Percentiles rank a stretch among this genome's conserved stretches.
These are phyloP conservation scores for Lissocephala sabroskyi DNA, from an alignment of 2,888 invertebrate species.

Conservation along the genomic window DNA sequence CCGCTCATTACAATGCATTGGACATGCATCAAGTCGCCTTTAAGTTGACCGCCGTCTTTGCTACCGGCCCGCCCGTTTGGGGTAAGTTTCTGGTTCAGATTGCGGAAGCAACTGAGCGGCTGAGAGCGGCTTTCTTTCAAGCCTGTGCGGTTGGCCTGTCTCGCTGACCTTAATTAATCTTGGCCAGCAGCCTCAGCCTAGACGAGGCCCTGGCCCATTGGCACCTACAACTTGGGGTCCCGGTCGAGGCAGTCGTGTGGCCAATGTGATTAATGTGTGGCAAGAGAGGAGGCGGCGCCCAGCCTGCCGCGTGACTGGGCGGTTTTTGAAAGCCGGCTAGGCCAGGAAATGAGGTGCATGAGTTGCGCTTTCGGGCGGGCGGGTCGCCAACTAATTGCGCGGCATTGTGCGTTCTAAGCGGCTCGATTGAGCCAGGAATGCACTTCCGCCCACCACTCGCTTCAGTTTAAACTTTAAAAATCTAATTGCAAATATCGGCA, in stretches of 20 bases:
- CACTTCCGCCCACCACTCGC: too few relatives aligned
- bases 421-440: too few relatives aligned
- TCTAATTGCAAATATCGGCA: slow-evolving; percentile 1
- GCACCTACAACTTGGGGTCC: slow-evolving; percentile 26
- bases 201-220: neutral
- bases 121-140: slow-evolving; percentile 4
- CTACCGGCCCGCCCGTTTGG: neutral
- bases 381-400: slow-evolving; percentile 43
- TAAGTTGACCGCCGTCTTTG: slow-evolving; percentile 23
- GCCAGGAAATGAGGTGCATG: slow-evolving; percentile 46
- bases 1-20: slow-evolving; percentile 66
- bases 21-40: slow-evolving; percentile 64
- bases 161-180: slow-evolving; percentile 60
- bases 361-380: slow-evolving; percentile 27
- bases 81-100: slow-evolving; percentile 9
- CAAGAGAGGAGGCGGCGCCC: slow-evolving; percentile 12
- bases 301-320: slow-evolving; percentile 52
- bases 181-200: slow-evolving; percentile 8
- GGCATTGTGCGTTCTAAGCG: slow-evolving; percentile 26
- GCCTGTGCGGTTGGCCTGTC: slow-evolving; percentile 13
- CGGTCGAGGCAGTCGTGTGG: slow-evolving; percentile 26
- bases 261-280: slow-evolving; percentile 53
- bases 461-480: too few relatives aligned
- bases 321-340: slow-evolving; percentile 21
- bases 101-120: slow-evolving; percentile 19